Percentiles rank a stretch among this genome's conserved stretches.
Conservation (phyloP, 2,113 vertebrate species). For the Microcebus lehilahytsara region DNA sequence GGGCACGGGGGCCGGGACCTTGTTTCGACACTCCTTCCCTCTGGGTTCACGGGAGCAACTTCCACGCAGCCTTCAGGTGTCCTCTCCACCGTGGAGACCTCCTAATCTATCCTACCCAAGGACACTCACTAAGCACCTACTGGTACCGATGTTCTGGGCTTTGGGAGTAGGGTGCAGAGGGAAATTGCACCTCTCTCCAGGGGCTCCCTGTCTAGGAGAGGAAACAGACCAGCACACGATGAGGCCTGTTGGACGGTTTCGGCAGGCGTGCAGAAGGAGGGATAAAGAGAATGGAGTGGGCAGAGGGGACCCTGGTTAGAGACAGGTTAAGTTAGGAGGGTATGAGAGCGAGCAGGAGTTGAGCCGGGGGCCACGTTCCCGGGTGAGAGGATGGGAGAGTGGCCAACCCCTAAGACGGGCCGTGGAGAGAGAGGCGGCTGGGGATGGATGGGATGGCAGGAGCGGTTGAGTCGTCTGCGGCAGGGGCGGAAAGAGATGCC, state of each 20-base stretch:
- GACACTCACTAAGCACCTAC: background rate
- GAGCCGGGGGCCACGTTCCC: background rate
- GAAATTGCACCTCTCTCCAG: background rate
- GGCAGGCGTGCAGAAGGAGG: background rate
- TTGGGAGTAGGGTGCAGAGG: background rate
- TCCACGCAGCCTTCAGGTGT: background rate
- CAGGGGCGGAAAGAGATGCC: background rate
- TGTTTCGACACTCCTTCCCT: background rate
- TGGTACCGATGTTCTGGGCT: background rate
- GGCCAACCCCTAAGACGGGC: background rate
- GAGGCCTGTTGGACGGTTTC: background rate
- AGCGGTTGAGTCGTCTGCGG: background rate
- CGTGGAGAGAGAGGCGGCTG: background rate
- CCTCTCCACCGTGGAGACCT: background rate
- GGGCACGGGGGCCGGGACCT: fast-evolving
- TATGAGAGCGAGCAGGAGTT: background rate
- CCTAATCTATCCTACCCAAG: background rate
- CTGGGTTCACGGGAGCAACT: background rate
- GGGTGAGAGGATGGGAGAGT: background rate
- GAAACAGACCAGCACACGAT: fast-evolving
- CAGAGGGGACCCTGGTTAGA: background rate
- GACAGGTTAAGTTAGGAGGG: background rate
- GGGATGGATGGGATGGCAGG: background rate
- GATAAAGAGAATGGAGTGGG: background rate
- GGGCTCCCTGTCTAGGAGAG: background rate